These are phyloP conservation scores for Anneissia japonica DNA, from an alignment of 35 echinoderm and acorn worm species.

Conservation along the genomic window DNA sequence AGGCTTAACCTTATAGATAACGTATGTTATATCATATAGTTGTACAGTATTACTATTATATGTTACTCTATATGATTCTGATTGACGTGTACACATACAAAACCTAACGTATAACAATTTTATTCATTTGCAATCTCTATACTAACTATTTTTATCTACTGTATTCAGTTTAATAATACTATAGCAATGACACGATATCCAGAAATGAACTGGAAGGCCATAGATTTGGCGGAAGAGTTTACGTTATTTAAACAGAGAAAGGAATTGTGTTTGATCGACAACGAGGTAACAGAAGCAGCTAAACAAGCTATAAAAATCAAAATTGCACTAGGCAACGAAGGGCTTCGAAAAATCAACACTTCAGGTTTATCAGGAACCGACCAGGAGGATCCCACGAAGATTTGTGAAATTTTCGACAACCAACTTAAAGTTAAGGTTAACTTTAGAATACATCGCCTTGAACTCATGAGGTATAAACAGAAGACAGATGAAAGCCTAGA, in stretches of 20 bases:
- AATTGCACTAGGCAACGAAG: slow-evolving; percentile 38
- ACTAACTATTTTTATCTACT: too few relatives aligned
- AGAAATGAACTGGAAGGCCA: slow-evolving; percentile 23
- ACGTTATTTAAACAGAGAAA: slow-evolving; percentile 18
- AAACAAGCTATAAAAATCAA: slow-evolving; percentile 36
- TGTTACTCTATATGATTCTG: too few relatives aligned
- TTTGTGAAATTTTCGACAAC: slow-evolving; percentile 35
- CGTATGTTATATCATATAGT: too few relatives aligned
- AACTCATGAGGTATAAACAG: slow-evolving; percentile 26
- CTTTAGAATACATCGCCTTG: slow-evolving; percentile 29
- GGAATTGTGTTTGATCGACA: slow-evolving; percentile 21
- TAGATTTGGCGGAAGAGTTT: slow-evolving; percentile 26
- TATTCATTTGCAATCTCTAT: too few relatives aligned
- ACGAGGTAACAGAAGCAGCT: slow-evolving; percentile 2
- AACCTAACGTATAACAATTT: too few relatives aligned
- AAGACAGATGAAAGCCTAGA: slow-evolving; percentile 23
- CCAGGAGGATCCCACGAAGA: slow-evolving; percentile 22
- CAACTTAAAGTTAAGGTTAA: slow-evolving; percentile 39
- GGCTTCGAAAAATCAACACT: slow-evolving; percentile 21
- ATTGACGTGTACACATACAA: too few relatives aligned
- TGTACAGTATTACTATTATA: too few relatives aligned
- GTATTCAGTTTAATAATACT: too few relatives aligned
- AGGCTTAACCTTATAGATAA: too few relatives aligned
- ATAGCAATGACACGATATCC: slow-evolving; percentile 31
- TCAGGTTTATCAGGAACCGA: slow-evolving; percentile 11